A percentile compares a stretch with the other conserved stretches of the same genome.
These are phyloP conservation scores for Chelonus insularis DNA, from an alignment of 1,140 invertebrate species.

Conservation along the genomic window DNA sequence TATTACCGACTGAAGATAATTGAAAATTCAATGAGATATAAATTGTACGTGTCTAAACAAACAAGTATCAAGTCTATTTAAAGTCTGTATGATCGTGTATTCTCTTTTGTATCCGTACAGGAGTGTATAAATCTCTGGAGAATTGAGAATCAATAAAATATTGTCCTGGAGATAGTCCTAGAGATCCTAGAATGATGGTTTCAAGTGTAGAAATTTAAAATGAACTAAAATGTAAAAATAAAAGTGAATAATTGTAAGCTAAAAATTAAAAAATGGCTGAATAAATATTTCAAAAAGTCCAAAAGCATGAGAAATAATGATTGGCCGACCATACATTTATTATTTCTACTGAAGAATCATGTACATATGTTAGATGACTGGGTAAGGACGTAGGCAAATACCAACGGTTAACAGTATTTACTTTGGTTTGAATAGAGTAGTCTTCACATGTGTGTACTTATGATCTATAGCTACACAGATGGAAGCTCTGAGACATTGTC, in stretches of 20 bases:
- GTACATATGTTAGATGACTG: constrained; percentile 3
- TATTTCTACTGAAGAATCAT: background rate
- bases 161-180: no score
- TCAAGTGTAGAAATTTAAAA: background rate
- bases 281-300: no score
- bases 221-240: background rate
- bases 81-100: constrained; percentile 5
- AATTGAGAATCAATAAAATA: background rate
- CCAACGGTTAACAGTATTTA: constrained; percentile 4
- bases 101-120: background rate
- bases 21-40: no score
- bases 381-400: constrained; percentile 14
- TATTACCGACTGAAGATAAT: no score
- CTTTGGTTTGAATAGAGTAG: constrained; percentile 4
- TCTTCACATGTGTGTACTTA: background rate
- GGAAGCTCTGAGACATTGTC: no score
- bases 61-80: no score
- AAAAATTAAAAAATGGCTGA: no score
- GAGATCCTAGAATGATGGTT: background rate
- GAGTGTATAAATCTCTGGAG: background rate
- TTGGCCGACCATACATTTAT: no score
- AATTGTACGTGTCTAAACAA: no score
- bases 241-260: no score
- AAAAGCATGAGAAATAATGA: no score
- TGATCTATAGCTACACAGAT: background rate